Percentiles rank a stretch among this genome's conserved stretches.
These are phyloP conservation scores for Notothenia rossii DNA, from an alignment of 2,113 vertebrate species.

Conservation along the genomic window DNA sequence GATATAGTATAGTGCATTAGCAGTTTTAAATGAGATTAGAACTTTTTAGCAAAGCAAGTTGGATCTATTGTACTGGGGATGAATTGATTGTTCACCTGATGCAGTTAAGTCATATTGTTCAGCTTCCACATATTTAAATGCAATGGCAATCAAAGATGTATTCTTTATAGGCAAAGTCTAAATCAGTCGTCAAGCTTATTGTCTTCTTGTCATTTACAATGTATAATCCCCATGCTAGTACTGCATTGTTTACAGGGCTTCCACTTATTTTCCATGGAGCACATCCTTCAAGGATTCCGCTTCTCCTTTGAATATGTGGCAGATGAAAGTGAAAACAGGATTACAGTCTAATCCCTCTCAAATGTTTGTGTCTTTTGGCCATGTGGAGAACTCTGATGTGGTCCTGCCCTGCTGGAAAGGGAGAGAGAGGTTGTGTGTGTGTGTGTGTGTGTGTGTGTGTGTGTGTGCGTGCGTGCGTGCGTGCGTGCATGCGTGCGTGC, in stretches of 20 bases:
- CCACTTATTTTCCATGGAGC: conserved; percentile 70
- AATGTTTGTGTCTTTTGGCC: conserved; percentile 84
- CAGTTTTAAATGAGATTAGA: no score
- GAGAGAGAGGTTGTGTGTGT: conserved; percentile 16
- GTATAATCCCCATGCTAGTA: conserved; percentile 63
- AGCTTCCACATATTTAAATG: conserved; percentile 44
- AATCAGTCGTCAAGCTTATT: conserved; percentile 67
- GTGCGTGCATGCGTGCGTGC: background rate
- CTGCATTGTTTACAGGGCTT: conserved; percentile 72
- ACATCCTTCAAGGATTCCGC: conserved; percentile 70
- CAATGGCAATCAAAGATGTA: conserved; percentile 43
- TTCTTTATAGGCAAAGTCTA: conserved; percentile 43
- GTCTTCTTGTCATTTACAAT: conserved; percentile 74
- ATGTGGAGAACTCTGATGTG: conserved; percentile 79
- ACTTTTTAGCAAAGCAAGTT: no score
- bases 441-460: background rate
- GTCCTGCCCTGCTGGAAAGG: conserved; percentile 62
- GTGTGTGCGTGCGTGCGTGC: background rate
- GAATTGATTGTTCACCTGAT: background rate
- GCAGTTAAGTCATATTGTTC: conserved; percentile 30
- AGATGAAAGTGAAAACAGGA: conserved; percentile 85
- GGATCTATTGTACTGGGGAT: background rate
- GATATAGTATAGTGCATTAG: no score
- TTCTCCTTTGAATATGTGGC: conserved; percentile 76
- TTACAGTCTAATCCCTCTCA: conserved; percentile 82